These are phyloP conservation scores for Ammodytes marinus DNA, from an alignment of 2,113 vertebrate genomes.

Conservation along the genomic window DNA sequence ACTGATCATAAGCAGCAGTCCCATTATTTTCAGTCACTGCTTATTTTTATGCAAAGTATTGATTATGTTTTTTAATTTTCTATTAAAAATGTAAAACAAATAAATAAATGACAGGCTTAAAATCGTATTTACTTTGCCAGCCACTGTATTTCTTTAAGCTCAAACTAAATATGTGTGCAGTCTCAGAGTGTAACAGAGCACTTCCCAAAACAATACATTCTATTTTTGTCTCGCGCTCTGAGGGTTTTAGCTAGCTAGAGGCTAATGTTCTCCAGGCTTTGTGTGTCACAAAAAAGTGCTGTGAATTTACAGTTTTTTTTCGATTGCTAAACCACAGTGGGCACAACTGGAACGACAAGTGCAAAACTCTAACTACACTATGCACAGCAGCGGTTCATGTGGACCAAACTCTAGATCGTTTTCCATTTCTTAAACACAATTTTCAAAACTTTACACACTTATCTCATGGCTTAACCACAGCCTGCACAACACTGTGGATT, in stretches of 20 bases:
- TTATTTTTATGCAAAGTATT: neutral
- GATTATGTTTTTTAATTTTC: no score
- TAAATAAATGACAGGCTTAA: neutral
- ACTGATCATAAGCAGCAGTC: conserved; percentile 2
- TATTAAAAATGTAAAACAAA: neutral
- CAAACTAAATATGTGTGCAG: conserved; percentile 1
- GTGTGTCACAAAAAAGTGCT: conserved; percentile 19
- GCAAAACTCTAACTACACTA: no score
- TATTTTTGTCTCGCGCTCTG: neutral
- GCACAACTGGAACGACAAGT: no score
- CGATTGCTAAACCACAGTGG: no score
- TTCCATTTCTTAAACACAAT: no score
- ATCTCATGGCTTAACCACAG: no score
- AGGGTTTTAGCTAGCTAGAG: conserved; percentile 21
- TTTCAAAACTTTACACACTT: no score
- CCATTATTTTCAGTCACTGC: neutral
- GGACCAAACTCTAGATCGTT: no score
- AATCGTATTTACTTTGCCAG: neutral
- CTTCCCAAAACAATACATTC: conserved; percentile 1
- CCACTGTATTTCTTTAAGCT: neutral
- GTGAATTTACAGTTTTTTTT: no score
- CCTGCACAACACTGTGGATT: no score
- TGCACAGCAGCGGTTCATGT: no score
- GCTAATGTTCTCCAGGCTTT: conserved; percentile 14
- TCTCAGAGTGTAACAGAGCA: neutral